These are phyloP conservation scores for Eupleurogrammus muticus DNA, from an alignment of 2,797 vertebrate genomes.

Conservation along the genomic window DNA sequence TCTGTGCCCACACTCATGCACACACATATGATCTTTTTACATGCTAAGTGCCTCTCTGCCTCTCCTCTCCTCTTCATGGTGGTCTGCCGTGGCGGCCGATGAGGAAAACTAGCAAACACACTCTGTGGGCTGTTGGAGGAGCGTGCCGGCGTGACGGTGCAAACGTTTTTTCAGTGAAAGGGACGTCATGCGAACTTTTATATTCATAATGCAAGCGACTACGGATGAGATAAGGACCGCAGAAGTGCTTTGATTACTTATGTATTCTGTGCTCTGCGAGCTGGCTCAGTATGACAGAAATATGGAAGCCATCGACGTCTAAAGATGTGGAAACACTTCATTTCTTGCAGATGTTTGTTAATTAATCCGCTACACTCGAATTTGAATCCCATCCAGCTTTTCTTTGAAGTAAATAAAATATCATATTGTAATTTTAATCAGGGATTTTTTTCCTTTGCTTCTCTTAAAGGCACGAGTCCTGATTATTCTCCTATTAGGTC, in stretches of 20 bases:
- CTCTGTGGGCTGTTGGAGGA: conserved; percentile 32
- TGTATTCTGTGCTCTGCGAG: conserved; percentile 18
- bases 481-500: background rate
- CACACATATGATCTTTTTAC: conserved; percentile 75
- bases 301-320: background rate
- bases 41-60: conserved; percentile 62
- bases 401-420: conserved; percentile 13
- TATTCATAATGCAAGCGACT: conserved; percentile 8
- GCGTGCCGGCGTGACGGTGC: conserved; percentile 36
- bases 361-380: conserved; percentile 20
- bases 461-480: conserved; percentile 7
- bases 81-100: conserved; percentile 61
- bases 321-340: background rate
- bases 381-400: conserved; percentile 19
- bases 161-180: conserved; percentile 23
- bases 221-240: conserved; percentile 6
- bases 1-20: conserved; percentile 70
- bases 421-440: background rate
- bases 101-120: conserved; percentile 52
- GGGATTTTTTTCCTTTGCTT: background rate
- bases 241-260: conserved; percentile 16
- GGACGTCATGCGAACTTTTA: conserved; percentile 25
- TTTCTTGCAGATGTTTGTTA: background rate
- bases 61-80: conserved; percentile 64
- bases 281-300: background rate